Conservation (phyloP, 2,113 vertebrate species). For the Struthidea cinerea region DNA sequence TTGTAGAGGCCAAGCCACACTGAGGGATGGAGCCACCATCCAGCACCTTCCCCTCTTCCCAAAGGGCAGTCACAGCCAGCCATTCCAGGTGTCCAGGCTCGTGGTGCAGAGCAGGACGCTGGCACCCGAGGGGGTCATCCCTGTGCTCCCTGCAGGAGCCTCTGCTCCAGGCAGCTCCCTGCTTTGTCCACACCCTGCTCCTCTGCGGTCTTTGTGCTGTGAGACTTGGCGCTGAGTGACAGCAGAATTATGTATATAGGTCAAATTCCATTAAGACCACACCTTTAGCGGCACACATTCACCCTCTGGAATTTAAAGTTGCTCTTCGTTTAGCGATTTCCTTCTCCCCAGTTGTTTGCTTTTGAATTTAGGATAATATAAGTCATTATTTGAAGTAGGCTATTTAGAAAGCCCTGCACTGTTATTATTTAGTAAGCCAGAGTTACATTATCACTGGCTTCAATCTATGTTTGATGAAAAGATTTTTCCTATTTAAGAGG, state of each 20-base stretch:
- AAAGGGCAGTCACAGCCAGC: background rate
- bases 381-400: slow-evolving; percentile 66
- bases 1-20: background rate
- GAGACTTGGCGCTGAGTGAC: background rate
- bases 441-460: slow-evolving; percentile 62
- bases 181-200: background rate
- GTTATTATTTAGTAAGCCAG: slow-evolving; percentile 66
- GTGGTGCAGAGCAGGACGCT: no score
- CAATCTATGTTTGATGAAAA: slow-evolving; percentile 68
- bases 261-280: slow-evolving; percentile 51
- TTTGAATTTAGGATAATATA: slow-evolving; percentile 66
- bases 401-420: slow-evolving; percentile 61
- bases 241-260: slow-evolving; percentile 48
- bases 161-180: background rate
- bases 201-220: background rate
- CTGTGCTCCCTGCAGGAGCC: background rate
- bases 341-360: slow-evolving; percentile 61
- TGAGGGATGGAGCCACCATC: background rate
- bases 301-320: slow-evolving; percentile 59
- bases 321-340: slow-evolving; percentile 50
- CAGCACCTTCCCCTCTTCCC: background rate
- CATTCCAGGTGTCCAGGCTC: background rate
- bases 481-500: slow-evolving; percentile 68
- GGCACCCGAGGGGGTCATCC: no score
- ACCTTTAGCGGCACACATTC: slow-evolving; percentile 38